Conservation (phyloP, 2,797 vertebrate genomes). For the Nyctibius grandis region DNA sequence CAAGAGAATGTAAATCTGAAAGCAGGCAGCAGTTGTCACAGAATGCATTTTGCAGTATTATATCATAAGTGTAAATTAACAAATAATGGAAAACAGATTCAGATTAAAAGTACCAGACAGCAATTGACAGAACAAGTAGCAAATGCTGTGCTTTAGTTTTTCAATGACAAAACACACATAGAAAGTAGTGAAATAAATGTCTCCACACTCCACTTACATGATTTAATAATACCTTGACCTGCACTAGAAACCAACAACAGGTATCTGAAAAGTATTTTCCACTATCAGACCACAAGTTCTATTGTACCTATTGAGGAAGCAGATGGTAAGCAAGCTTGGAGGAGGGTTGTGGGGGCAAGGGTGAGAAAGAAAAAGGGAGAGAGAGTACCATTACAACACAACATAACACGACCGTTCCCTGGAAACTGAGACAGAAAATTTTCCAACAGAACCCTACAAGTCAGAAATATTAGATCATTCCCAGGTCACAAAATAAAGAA, state of each 20-base stretch:
- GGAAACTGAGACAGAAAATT: neutral
- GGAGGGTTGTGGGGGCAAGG: fast-evolving
- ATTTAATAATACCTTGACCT: neutral
- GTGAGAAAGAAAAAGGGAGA: neutral
- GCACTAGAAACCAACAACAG: neutral
- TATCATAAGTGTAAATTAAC: neutral
- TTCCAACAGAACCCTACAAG: neutral
- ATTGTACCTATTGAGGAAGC: neutral
- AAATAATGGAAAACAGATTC: neutral
- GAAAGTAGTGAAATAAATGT: neutral
- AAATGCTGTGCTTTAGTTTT: neutral
- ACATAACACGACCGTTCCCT: fast-evolving
- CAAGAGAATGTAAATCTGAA: neutral
- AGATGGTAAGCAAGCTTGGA: neutral
- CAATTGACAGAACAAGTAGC: neutral
- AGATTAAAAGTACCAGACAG: neutral
- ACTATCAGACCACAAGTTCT: neutral
- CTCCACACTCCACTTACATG: neutral
- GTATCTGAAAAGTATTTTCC: neutral
- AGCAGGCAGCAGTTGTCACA: neutral
- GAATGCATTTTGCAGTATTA: neutral
- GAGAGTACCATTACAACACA: neutral
- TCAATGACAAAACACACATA: neutral
- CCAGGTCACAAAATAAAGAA: neutral
- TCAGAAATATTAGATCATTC: neutral